Evolutionary conservation across 1,140 invertebrate genomes (phyloP).

Genomic region (Ceratoteleas bidentatus): DNA sequence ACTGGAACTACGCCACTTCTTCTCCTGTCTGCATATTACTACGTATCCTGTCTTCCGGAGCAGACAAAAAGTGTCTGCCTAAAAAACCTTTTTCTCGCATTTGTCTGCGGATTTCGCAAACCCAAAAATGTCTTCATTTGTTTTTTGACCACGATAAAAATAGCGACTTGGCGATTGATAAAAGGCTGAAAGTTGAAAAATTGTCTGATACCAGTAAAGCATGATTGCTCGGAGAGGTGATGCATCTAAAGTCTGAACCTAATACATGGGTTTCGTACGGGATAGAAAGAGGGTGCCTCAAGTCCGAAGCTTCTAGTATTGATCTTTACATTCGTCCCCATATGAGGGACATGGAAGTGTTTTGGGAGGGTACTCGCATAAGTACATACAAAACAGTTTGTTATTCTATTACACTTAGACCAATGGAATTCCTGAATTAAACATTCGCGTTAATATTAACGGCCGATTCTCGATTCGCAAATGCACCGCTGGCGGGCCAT

Average conservation of each 20-base stretch:
- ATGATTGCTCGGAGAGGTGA: conserved; percentile 72
- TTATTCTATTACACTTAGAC: conserved; percentile 51
- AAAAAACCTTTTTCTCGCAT: no score
- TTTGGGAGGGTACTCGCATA: conserved; percentile 77
- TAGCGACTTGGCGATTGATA: no score
- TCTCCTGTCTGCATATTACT: no score
- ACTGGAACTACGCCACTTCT: no score
- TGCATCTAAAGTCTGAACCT: conserved; percentile 80
- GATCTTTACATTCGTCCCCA: conserved; percentile 73
- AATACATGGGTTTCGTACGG: conserved; percentile 72
- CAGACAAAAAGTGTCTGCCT: no score
- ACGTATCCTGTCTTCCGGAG: no score
- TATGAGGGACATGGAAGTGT: conserved; percentile 72
- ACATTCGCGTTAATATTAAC: conserved; percentile 27
- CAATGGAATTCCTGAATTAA: conserved; percentile 26
- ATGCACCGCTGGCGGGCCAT: neutral
- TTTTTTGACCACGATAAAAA: no score
- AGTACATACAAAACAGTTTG: conserved; percentile 81
- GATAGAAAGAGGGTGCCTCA: conserved; percentile 67
- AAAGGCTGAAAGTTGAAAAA: conserved; percentile 25
- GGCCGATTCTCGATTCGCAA: no score
- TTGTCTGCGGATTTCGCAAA: no score
- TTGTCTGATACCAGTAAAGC: conserved; percentile 17
- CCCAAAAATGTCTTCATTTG: no score
- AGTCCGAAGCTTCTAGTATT: conserved; percentile 78